Conservation (phyloP, 2,797 vertebrate genomes). For the Arrhamphus sclerolepis region DNA sequence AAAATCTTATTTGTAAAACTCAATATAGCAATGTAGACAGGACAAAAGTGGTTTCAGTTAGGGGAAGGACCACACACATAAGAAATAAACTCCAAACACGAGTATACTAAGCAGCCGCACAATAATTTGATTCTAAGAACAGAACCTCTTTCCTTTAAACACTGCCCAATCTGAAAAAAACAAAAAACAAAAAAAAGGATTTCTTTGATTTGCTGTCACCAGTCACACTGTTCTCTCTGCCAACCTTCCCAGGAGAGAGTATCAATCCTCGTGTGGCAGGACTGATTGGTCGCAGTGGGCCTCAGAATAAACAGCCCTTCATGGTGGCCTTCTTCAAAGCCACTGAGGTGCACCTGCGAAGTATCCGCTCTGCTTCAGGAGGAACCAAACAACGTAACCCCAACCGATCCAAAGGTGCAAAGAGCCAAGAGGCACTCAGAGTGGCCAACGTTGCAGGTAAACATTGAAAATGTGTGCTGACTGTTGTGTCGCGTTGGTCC, state of each 20-base stretch:
- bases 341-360: slow-evolving; percentile 94
- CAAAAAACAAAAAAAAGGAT: too few relatives aligned
- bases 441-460: slow-evolving; percentile 93
- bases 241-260: slow-evolving; percentile 86
- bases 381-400: slow-evolving; percentile 89
- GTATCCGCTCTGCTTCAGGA: slow-evolving; percentile 85
- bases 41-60: slow-evolving; percentile 21
- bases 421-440: slow-evolving; percentile 91
- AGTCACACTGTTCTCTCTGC: slow-evolving; percentile 54
- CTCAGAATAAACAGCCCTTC: slow-evolving; percentile 98
- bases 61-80: slow-evolving; percentile 26
- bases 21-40: slow-evolving; percentile 9
- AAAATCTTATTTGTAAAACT: slow-evolving; percentile 37
- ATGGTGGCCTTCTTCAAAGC: slow-evolving; percentile 99
- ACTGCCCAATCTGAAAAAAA: neutral
- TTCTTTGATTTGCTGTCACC: slow-evolving; percentile 26
- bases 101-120: slow-evolving; percentile 6
- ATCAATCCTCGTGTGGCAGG: slow-evolving; percentile 92
- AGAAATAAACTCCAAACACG: slow-evolving; percentile 15
- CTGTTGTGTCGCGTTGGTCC: neutral
- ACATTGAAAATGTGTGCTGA: slow-evolving; percentile 8
- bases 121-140: slow-evolving; percentile 22
- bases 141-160: neutral
- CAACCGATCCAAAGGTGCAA: slow-evolving; percentile 89
- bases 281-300: slow-evolving; percentile 91